Base-by-base conservation (phyloP, 2,113 vertebrate species). In the Oxygymnocypris stewartii region DNA sequence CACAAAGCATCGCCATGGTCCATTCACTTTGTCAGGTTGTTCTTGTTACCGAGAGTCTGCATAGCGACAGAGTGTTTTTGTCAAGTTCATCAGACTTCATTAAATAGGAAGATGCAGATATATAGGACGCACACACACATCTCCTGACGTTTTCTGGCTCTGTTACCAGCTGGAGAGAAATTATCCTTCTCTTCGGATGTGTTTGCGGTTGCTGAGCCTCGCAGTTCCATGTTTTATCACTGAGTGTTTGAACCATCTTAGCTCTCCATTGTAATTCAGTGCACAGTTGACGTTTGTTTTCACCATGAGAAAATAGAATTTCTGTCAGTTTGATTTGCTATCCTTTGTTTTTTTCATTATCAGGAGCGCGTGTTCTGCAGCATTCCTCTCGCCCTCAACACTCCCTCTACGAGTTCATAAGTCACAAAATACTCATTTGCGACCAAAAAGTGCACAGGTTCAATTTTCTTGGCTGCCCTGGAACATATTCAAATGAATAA, bases 301-400 rank as follows among this genome's bases (percentile, higher is more conserved):
- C 87, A 84, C 79, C 51, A 82, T 79, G 85, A 86, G 86, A 89
- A 93, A 90, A 92, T 88, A 87, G 82, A 88, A 91, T 90, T 91
- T 88, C 89, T 92, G 87, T 88, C 89, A 84, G 86, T 87, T 88
- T 92, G 90, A 91, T 92, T 92, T 93, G 87, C 84, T 91, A 84
- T 75, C 65, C 87, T 92, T 92, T 92, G 90, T 92, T 91, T 93
- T 93, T 94, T 88, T 90, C 90, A 93, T 94, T 92, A 94, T 92
- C 90, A 90, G 49, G 79, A 80, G 85, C 86, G 67, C 79, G 77
- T 82, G 81, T 89, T 80, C 75, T 37, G 57, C 78, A 65, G 69
- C 77, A 79, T 79, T 79, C 67, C 81, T 81, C 54, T 84, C 69
- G 13, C 84, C 69, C 84, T 57, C 42, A 31, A 88, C 57, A 61